Evolutionary conservation across 2,113 vertebrate genomes (phyloP), one percentile per base, ranked within the genome.

Genomic region (Nycticorax nycticorax): DNA sequence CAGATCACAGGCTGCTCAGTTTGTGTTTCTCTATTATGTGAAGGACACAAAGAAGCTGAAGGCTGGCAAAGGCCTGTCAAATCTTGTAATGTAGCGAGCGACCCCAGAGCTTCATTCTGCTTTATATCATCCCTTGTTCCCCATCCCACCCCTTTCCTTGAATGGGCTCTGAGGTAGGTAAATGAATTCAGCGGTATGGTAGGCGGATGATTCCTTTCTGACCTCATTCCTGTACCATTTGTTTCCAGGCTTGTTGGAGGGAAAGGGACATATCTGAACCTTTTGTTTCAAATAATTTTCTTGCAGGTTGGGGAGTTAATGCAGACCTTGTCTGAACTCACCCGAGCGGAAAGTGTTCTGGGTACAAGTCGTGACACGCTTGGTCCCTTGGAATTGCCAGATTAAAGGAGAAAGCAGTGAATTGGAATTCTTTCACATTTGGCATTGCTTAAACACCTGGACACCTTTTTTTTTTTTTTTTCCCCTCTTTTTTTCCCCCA

Each of bases 1-100:
- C 98, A 78, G 98, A 98, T 97, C 98, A 94, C 97, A 98, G 98
- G 97, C 98, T 99, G 98, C 98, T 99, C 98, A 98, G 98, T 99
- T 99, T 99, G 98, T 98, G 99, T 98, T 99, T 98, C 98, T 98
- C 98, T 98, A 99, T 99, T 99, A 99, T 99, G 98, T 85, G 93
- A 80, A 91, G 96, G 98, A 99, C 98, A 99, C 99, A 99, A 99
- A 99, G 99, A 99, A 98, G 98, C 97, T 97, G 97, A 98, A 98
- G 98, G 98, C 98, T 98, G 98, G 98, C 98, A 98, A 98, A 98
- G 98, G 98, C 99, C 98, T 99, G 99, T 99, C 99, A 99, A 98
- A 98, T 99, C 98, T 98, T 97, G 98, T 98, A 98, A 98, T 98
- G 98, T 98, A 98, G 98, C 98, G 43, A 98, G 98, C 97, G 82